phyloP scores from a whole-genome alignment of 2,888 invertebrate species.

The Holacanthella duospinosa region DNA sequence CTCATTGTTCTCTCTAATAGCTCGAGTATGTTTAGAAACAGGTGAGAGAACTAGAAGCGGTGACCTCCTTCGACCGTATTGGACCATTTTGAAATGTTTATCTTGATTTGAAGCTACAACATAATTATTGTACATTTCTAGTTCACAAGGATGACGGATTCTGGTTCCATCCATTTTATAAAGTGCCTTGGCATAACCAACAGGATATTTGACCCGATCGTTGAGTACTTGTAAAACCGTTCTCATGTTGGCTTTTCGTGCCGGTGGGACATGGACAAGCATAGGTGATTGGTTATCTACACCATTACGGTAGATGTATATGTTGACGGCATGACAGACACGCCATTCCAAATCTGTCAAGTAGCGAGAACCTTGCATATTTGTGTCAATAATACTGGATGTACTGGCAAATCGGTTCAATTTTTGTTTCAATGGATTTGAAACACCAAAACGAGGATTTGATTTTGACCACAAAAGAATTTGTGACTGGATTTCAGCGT shows the following conservation, averaged over 20 bases:
- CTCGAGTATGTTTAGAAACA: conserved; percentile 21
- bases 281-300: conserved; percentile 31
- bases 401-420: neutral
- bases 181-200: conserved; percentile 33
- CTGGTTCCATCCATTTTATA: conserved; percentile 35
- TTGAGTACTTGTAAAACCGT: conserved; percentile 30
- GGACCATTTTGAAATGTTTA: conserved; percentile 17
- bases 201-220: conserved; percentile 33
- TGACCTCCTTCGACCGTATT: conserved; percentile 30
- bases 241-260: conserved; percentile 34
- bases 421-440: neutral
- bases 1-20: neutral
- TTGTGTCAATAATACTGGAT: neutral
- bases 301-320: conserved; percentile 35
- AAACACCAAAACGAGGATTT: no score
- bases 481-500: neutral
- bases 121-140: conserved; percentile 36
- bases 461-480: no score
- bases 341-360: conserved; percentile 36
- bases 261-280: conserved; percentile 34
- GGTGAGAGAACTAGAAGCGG: conserved; percentile 32
- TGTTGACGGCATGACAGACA: conserved; percentile 36
- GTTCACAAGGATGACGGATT: conserved; percentile 32
- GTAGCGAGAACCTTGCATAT: conserved; percentile 33
- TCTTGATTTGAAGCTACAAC: conserved; percentile 34